Base-by-base conservation (phyloP, 1,140 invertebrate genomes). In the Drosophila pseudoananassae region DNA sequence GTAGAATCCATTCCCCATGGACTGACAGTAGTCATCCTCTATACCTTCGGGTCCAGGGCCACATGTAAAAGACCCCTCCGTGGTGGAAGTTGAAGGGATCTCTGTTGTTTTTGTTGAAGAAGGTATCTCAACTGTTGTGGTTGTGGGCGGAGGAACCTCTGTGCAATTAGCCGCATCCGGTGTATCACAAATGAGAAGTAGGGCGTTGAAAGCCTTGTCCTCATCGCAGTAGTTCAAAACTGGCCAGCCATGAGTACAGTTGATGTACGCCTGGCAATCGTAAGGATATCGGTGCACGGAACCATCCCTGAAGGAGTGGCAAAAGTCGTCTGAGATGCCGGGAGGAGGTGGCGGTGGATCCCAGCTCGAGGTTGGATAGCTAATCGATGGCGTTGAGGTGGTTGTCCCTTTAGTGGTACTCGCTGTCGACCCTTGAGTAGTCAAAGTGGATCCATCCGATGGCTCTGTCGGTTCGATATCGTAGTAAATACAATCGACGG, bases 251-350 rank as follows among this genome's bases (percentile, higher is more conserved):
- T 45, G 12, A 1, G 87, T 90, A 17, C 87, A 90, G 52, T 90
- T 90, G 1, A 90, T 76, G 14, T 90, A 90, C 8, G 82, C 87
- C 75, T 84, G 79, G 20, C 87, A 90, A 46, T 90, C 65, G 46
- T 90, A 90, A 1, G 82, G 82, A 74, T 90, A 90, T 14, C 57
- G 54, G 66, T 70, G 45, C 36, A 76, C 6, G 0, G 52, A 33
- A 7, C 82, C 87, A 73, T 81, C 58, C 2, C 27, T 3, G 0
- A 27, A 20, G 0, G 54, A 9, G 2, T 0, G 38, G 33, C 88
- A 90, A 50, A 64, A 73, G 6, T 58, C 46, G 0, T 66, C 51
- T 0, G 47, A 6, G 27, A 81, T 83, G 20, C 81, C 87, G 0
- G 78, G 78, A 4, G 81, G 83, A 7, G 47, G 0, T 7, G 66